Conservation (phyloP, 1,140 invertebrate genomes). For the Asobara japonica region DNA sequence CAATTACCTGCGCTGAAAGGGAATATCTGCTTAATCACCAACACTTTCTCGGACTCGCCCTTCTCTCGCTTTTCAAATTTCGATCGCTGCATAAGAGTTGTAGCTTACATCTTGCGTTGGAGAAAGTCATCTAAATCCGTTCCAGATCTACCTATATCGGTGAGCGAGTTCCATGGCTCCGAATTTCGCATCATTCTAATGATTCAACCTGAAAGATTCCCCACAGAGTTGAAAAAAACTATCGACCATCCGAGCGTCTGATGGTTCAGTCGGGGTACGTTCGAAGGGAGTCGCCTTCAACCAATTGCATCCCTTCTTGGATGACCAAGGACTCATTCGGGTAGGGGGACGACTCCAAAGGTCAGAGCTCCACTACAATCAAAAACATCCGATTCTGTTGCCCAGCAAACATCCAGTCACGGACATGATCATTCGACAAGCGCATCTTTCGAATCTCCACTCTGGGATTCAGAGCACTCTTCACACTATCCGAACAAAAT, state of each 20-base stretch:
- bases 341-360: conserved; percentile 33
- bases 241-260: too few relatives aligned
- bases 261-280: too few relatives aligned
- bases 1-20: conserved; percentile 26
- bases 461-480: not conserved
- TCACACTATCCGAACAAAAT: not conserved
- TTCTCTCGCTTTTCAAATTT: conserved; percentile 19
- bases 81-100: too few relatives aligned
- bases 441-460: conserved; percentile 42
- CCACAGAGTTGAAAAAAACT: too few relatives aligned
- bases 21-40: not conserved
- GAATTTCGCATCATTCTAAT: not conserved
- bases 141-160: not conserved
- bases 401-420: not conserved
- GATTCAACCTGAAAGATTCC: too few relatives aligned
- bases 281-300: too few relatives aligned
- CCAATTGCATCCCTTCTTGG: conserved; percentile 56
- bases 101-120: too few relatives aligned
- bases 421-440: conserved; percentile 3
- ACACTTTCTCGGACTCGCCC: not conserved
- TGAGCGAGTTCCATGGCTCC: not conserved
- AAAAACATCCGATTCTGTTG: too few relatives aligned
- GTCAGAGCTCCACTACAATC: not conserved
- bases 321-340: conserved; percentile 51
- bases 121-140: too few relatives aligned